phyloP scores from a whole-genome alignment of 2,113 vertebrate genomes.

The Aphelocoma coerulescens region DNA sequence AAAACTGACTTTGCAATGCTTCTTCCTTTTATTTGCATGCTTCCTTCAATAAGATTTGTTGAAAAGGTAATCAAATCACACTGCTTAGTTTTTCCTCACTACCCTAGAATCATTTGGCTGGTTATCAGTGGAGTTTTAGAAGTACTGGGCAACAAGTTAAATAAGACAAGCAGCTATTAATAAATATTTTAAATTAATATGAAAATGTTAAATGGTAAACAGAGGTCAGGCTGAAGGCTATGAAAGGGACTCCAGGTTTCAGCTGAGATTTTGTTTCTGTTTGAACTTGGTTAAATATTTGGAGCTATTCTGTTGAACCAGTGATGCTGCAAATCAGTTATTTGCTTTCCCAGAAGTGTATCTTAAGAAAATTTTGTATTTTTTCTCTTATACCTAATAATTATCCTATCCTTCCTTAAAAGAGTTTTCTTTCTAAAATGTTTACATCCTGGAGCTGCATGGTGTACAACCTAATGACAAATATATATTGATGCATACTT shows the following conservation, averaged over 20 bases:
- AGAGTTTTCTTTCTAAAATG: neutral
- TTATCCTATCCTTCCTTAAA: neutral
- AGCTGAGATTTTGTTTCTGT: neutral
- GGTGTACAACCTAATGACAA: neutral
- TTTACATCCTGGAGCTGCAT: neutral
- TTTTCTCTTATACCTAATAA: neutral
- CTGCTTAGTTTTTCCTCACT: neutral
- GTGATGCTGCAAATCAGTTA: neutral
- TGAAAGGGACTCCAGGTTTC: neutral
- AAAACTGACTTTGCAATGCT: neutral
- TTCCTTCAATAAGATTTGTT: neutral
- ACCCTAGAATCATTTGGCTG: neutral
- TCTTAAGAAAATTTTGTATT: neutral
- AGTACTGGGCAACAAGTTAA: neutral
- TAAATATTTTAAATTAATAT: neutral
- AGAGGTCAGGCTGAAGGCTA: neutral
- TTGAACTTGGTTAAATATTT: neutral
- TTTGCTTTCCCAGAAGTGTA: neutral
- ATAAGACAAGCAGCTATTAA: neutral
- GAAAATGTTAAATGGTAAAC: neutral
- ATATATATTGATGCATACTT: neutral
- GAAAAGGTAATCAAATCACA: neutral
- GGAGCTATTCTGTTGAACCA: neutral
- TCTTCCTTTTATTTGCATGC: neutral
- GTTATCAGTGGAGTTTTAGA: neutral